A percentile compares a stretch with the other conserved stretches of the same genome.
phyloP scores from a whole-genome alignment of 2,888 invertebrate genomes.

The Phlogophora meticulosa region DNA sequence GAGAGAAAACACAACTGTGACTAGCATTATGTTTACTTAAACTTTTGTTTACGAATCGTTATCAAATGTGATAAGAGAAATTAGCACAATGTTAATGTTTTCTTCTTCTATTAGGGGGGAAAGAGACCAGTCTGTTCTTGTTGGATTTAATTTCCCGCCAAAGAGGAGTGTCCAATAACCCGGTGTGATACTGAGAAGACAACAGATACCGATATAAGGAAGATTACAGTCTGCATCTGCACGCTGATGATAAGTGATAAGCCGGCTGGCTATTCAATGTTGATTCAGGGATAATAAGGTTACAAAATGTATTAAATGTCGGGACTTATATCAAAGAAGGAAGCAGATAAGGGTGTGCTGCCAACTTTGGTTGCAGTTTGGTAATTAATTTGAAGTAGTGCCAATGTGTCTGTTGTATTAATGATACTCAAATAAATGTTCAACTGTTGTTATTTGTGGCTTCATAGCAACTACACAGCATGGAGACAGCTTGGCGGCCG shows the following conservation, averaged over 20 bases:
- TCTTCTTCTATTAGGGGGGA: constrained; percentile 10
- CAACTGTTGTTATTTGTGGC: constrained; percentile 20
- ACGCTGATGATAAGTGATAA: background rate
- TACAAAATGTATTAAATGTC: background rate
- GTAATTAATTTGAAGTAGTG: constrained; percentile 45
- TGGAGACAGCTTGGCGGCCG: too few species aligned
- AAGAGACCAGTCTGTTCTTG: background rate
- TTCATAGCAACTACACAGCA: constrained; percentile 27
- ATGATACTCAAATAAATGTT: constrained; percentile 27
- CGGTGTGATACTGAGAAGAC: too few species aligned
- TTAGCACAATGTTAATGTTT: constrained; percentile 34
- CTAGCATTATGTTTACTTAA: constrained; percentile 24
- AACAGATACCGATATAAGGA: too few species aligned
- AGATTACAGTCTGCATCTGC: too few species aligned
- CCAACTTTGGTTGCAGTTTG: constrained; percentile 44
- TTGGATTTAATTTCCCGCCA: background rate
- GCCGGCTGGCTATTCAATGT: background rate
- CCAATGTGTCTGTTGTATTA: constrained; percentile 41
- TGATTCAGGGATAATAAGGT: constrained; percentile 2
- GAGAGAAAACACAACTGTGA: constrained; percentile 11
- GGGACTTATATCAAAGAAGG: constrained; percentile 33
- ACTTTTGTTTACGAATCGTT: constrained; percentile 29
- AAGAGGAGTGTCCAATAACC: background rate
- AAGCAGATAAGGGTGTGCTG: constrained; percentile 41
- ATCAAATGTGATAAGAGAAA: constrained; percentile 32